Evolutionary conservation across 2,113 vertebrate genomes (phyloP).

Genomic region (Aptenodytes forsteri): DNA sequence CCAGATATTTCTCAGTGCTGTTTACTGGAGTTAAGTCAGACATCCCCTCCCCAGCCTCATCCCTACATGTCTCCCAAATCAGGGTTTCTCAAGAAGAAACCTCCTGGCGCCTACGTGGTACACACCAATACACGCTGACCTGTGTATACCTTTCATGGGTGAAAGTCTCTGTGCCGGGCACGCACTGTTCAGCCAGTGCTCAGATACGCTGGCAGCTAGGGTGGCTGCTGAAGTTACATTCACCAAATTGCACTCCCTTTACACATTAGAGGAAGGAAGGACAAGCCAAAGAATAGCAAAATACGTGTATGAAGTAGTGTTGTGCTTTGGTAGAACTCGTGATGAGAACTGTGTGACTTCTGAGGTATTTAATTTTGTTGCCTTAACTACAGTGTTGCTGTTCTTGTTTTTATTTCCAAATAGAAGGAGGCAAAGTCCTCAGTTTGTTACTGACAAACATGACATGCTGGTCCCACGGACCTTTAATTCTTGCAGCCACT

Average conservation of each 20-base stretch:
- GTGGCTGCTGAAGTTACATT: neutral
- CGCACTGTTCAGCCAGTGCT: neutral
- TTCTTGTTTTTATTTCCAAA: neutral
- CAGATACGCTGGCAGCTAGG: accelerated
- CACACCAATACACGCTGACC: neutral
- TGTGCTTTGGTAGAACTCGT: neutral
- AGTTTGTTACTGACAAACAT: neutral
- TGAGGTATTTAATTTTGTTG: neutral
- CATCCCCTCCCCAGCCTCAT: neutral
- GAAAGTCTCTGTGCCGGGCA: neutral
- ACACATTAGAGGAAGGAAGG: neutral
- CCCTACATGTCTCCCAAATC: neutral
- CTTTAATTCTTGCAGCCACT: neutral
- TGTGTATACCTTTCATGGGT: neutral
- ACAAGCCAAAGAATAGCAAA: neutral
- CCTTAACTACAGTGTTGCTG: neutral
- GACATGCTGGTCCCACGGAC: accelerated
- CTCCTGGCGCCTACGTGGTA: neutral
- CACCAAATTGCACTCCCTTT: neutral
- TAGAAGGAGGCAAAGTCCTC: neutral
- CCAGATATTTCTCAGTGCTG: neutral
- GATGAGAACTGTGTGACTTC: neutral
- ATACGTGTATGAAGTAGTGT: accelerated
- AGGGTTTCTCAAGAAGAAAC: neutral
- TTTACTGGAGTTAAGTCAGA: neutral